These are phyloP conservation scores for Calidris pugnax DNA, from an alignment of 2,113 vertebrate genomes.

Conservation along the genomic window DNA sequence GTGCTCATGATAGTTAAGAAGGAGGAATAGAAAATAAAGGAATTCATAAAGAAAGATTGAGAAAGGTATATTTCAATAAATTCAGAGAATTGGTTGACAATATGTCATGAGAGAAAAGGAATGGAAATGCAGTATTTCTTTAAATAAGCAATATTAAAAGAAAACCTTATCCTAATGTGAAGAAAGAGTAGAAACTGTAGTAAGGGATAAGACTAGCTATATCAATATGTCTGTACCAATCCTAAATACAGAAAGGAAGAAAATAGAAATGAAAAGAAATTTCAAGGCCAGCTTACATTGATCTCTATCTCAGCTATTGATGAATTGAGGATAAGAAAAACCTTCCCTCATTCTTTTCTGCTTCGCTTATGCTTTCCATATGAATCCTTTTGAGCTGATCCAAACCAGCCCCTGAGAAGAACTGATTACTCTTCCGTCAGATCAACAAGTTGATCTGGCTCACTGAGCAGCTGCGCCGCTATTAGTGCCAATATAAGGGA, in stretches of 20 bases:
- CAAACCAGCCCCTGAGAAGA: neutral
- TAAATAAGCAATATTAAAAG: neutral
- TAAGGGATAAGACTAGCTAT: neutral
- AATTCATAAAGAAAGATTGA: neutral
- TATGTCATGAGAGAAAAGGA: neutral
- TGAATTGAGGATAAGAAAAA: neutral
- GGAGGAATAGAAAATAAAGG: neutral
- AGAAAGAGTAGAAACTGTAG: neutral
- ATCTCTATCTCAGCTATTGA: neutral
- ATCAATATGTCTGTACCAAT: neutral
- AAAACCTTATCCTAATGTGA: neutral
- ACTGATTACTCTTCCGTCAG: neutral
- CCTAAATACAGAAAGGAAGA: neutral
- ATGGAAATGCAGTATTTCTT: neutral
- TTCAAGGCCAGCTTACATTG: neutral
- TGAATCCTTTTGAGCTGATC: neutral
- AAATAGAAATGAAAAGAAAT: neutral
- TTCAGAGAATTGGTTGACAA: neutral
- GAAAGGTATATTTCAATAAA: neutral
- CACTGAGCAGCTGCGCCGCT: neutral
- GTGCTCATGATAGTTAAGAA: neutral
- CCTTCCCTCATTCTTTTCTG: neutral
- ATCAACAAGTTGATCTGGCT: neutral
- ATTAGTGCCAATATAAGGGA: neutral
- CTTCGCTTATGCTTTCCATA: neutral